phyloP scores from a whole-genome alignment of 2,888 invertebrate genomes.

The Epiperipatus broadwayi region DNA sequence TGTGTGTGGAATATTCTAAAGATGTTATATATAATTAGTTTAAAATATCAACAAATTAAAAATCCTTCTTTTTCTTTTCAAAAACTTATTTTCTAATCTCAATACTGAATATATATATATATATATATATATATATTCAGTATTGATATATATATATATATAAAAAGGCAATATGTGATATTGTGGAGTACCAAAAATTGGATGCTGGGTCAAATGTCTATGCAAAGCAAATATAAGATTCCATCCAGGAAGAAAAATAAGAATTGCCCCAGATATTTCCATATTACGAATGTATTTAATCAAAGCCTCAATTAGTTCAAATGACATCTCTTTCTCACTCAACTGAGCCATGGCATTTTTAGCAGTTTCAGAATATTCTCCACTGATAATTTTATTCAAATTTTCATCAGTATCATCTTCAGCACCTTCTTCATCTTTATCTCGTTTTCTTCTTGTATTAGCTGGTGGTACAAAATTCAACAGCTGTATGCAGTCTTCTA shows the following conservation, averaged over 20 bases:
- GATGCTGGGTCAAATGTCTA: conserved; percentile 58
- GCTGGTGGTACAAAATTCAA: conserved; percentile 59
- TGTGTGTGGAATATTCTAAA: no score
- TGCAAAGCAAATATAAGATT: conserved; percentile 80
- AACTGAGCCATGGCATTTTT: conserved; percentile 48
- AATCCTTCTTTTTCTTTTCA: no score
- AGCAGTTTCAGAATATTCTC: conserved; percentile 36
- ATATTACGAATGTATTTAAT: conserved; percentile 33
- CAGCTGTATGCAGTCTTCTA: conserved; percentile 79
- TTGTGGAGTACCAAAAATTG: conserved; percentile 49
- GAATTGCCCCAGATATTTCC: conserved; percentile 57
- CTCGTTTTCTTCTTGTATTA: conserved; percentile 45
- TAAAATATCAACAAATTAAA: no score
- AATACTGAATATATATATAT: no score
- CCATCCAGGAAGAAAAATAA: conserved; percentile 92
- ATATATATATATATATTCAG: no score
- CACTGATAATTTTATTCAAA: conserved; percentile 41
- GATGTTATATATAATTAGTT: no score
- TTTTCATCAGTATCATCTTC: conserved; percentile 37
- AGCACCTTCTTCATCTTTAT: conserved; percentile 37
- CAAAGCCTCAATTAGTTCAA: conserved; percentile 72
- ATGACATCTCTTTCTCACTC: conserved; percentile 75
- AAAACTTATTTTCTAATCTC: no score
- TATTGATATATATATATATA: no score
- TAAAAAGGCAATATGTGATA: no score